phyloP scores from a whole-genome alignment of 2,888 invertebrate species.

The Drosophila fungiperda region DNA sequence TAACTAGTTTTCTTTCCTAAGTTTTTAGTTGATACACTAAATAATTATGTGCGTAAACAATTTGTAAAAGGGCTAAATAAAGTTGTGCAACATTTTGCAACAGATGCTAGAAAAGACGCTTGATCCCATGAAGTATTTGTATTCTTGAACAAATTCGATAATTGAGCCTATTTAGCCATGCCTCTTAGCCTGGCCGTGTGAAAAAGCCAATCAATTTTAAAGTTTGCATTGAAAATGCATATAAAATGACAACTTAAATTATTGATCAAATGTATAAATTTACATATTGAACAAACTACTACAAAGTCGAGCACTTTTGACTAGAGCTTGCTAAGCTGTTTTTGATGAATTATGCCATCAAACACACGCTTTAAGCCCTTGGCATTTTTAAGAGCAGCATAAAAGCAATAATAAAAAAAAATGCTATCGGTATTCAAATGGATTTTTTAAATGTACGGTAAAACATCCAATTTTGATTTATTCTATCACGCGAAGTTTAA shows the following conservation, averaged over 20 bases:
- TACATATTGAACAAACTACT: not conserved
- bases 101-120: not conserved
- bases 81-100: not conserved
- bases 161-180: not conserved
- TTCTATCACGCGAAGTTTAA: constrained; percentile 10
- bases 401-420: not conserved
- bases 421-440: constrained; percentile 15
- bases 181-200: not conserved
- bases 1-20: not conserved
- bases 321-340: not conserved
- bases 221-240: not conserved
- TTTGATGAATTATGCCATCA: not conserved
- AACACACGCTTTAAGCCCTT: not conserved
- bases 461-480: constrained; percentile 12
- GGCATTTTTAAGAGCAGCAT: not conserved
- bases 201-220: not conserved
- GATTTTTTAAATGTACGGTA: constrained; percentile 1
- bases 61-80: not conserved
- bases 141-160: not conserved
- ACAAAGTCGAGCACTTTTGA: not conserved
- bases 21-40: not conserved
- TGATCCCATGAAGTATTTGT: not conserved
- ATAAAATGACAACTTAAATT: not conserved
- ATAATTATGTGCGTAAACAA: not conserved
- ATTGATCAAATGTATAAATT: not conserved